Base-by-base conservation (phyloP, 2,888 invertebrate genomes). In the Camptogramma bilineatum region DNA sequence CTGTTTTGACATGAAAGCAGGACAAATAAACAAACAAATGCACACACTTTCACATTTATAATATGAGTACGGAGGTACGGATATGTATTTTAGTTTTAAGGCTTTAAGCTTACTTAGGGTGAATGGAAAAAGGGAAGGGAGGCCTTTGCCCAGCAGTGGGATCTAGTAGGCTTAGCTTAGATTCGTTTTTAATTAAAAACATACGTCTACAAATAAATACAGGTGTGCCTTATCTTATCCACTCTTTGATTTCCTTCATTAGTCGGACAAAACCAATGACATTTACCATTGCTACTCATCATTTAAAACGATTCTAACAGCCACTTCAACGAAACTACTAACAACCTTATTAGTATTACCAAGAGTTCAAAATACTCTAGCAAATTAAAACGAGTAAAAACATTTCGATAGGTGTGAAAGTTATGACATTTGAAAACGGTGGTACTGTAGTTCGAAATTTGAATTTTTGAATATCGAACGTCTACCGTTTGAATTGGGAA, bases 261-360 rank as follows among this genome's bases (percentile, higher is more conserved):
- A 91, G 86, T 76, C 74, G 82, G 74, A 89, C 88, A 88, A 86
- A 89, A 86, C 89, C 90, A 90, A 87, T 88, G 91, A 90, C 90
- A 90, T 91, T 90, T 86, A 90, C 85, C 84, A 83, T 82, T 72
- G 67, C 62, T 56, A 47, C 54, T 52, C 16, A 56, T 59, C 64
- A 59, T 64, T 51, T 53, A 66, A 51, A 75, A 84, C 80, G 34
- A 78, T 63, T 69, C 8, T 65, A 84, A 78, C 59, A 63, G 9
- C 65, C 1, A 44, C 50, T 48, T 4, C 0, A 0, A 10, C 7
- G 21, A 69, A 48, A 13, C 24, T 0, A 70, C 56, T 57, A 17
- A 48, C 18, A 53, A 61, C 53, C 51, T 44, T 74, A 71, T 4
- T 0, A 4, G 7, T 0, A 0, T 0, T 0, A 0, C 0, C 0